phyloP scores from a whole-genome alignment of 2,113 vertebrate genomes.

The Candoia aspera region DNA sequence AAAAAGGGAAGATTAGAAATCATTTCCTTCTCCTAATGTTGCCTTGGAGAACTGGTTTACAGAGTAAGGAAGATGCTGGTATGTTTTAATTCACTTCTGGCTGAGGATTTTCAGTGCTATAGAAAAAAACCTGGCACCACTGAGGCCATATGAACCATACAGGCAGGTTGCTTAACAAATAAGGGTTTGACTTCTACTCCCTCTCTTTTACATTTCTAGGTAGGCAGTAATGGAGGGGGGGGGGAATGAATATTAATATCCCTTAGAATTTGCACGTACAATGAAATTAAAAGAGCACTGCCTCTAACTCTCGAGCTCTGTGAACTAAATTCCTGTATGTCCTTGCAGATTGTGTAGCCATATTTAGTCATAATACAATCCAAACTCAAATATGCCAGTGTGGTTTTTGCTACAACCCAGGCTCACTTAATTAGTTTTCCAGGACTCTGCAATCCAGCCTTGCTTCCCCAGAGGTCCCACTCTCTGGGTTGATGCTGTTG shows the following conservation, averaged over 20 bases:
- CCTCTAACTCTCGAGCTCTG: not conserved
- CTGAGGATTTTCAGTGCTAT: not conserved
- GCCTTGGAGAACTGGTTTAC: slow-evolving; percentile 21
- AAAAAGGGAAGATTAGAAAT: slow-evolving; percentile 14
- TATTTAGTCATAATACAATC: not conserved
- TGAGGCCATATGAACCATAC: too few relatives aligned
- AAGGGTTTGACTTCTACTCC: too few relatives aligned
- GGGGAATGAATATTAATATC: not conserved
- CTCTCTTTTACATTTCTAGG: not conserved
- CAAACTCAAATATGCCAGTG: not conserved
- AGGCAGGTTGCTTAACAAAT: too few relatives aligned
- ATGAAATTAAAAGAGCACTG: not conserved
- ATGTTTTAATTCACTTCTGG: not conserved
- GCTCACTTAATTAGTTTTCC: not conserved
- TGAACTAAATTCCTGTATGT: not conserved
- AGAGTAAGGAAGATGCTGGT: slow-evolving; percentile 25
- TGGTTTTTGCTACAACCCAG: not conserved
- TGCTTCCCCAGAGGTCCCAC: not conserved
- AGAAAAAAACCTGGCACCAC: not conserved
- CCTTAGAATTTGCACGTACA: not conserved
- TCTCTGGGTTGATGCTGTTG: too few relatives aligned
- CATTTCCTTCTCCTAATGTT: slow-evolving; percentile 32
- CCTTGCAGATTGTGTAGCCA: not conserved
- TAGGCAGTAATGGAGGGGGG: not conserved
- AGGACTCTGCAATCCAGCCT: not conserved